Conservation (phyloP, 2,797 vertebrate species). For the Phyllotis vaccarum region DNA sequence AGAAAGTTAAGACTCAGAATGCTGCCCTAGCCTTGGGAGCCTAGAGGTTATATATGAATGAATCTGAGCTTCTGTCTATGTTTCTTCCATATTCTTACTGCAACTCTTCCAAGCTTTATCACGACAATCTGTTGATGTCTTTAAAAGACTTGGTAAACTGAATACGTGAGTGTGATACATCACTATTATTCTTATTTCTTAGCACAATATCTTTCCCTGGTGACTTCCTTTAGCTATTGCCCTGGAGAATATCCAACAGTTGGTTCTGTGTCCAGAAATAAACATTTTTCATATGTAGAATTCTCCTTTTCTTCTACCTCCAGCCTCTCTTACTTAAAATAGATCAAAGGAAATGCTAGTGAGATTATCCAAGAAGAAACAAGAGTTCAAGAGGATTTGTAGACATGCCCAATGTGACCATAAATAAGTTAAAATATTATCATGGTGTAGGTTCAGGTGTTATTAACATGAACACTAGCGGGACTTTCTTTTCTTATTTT, state of each 20-base stretch:
- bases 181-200: background rate
- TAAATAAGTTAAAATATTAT: background rate
- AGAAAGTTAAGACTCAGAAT: background rate
- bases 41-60: background rate
- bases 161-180: rapidly evolving
- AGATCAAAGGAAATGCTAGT: conserved; percentile 2
- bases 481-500: too few relatives aligned
- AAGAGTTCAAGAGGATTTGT: background rate
- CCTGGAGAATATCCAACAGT: background rate
- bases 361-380: background rate
- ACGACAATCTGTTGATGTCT: background rate
- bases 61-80: background rate
- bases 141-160: background rate
- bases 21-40: background rate
- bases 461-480: background rate
- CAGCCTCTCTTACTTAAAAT: background rate
- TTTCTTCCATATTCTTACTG: background rate
- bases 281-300: background rate
- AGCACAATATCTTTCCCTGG: background rate
- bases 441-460: background rate
- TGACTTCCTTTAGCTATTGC: background rate
- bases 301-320: background rate
- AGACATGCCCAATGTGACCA: background rate
- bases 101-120: background rate
- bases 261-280: background rate